These are phyloP conservation scores for Chironex yamaguchii DNA, from an alignment of 30 jellyfish, hydroid and myxozoan genomes.

Conservation along the genomic window DNA sequence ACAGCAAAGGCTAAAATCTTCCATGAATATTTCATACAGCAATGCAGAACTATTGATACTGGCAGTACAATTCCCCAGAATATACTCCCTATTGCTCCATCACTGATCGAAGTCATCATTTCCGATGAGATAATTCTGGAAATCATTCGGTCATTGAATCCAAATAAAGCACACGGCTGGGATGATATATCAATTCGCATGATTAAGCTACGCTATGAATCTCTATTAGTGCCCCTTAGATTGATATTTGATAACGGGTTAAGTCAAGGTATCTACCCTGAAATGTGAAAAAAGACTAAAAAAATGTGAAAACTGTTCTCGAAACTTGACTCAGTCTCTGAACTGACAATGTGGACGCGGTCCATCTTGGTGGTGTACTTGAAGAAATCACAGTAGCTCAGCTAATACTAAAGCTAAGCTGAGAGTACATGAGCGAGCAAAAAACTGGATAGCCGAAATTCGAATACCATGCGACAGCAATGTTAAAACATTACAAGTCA, in stretches of 20 bases:
- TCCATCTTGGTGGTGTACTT: too few species aligned
- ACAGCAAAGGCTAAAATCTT: slow-evolving; percentile 30
- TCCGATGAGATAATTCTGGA: slow-evolving; percentile 34
- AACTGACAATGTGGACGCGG: too few species aligned
- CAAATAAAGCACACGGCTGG: slow-evolving; percentile 73
- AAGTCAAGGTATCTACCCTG: slow-evolving; percentile 21
- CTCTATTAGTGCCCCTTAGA: slow-evolving; percentile 36
- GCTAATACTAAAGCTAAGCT: too few species aligned
- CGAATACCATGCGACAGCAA: too few species aligned
- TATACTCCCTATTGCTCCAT: neutral
- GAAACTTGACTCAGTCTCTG: too few species aligned
- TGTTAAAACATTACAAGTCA: too few species aligned
- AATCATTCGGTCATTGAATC: slow-evolving; percentile 27
- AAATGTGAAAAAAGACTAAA: slow-evolving; percentile 23
- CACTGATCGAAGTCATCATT: slow-evolving; percentile 34
- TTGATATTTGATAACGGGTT: neutral
- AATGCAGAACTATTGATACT: slow-evolving; percentile 20
- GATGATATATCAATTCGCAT: slow-evolving; percentile 57
- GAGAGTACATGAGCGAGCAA: too few species aligned
- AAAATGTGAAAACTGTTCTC: too few species aligned
- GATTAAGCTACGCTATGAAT: slow-evolving; percentile 49
- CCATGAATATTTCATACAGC: slow-evolving; percentile 3
- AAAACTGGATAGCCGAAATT: too few species aligned
- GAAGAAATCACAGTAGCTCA: too few species aligned
- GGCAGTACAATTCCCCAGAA: slow-evolving; percentile 22